Conservation (phyloP, 1,140 invertebrate genomes). For the Episyrphus balteatus region DNA sequence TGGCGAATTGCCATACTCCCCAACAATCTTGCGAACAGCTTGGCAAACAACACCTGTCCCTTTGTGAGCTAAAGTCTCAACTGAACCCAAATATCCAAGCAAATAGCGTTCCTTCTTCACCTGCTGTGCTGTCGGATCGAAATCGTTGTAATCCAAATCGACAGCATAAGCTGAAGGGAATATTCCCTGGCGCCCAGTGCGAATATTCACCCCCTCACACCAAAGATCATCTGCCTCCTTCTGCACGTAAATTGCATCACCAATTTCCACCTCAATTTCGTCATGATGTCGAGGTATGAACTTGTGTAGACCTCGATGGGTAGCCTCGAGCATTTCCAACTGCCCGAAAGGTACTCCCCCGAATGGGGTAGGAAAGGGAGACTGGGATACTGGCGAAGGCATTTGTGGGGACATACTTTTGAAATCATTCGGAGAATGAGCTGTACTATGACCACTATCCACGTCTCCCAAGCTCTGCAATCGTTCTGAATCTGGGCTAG, state of each 20-base stretch:
- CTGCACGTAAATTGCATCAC: conserved; percentile 93
- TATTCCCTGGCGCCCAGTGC: conserved; percentile 85
- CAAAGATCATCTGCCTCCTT: conserved; percentile 94
- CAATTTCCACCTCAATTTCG: conserved; percentile 93
- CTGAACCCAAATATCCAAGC: conserved; percentile 87
- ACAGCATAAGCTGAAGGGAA: conserved; percentile 95
- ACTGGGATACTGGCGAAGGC: conserved; percentile 41
- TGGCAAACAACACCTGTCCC: conserved; percentile 80
- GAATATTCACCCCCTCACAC: conserved; percentile 94
- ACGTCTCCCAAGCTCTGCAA: conserved; percentile 60
- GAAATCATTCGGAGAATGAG: conserved; percentile 73
- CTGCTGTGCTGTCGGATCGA: conserved; percentile 74
- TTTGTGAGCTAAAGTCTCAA: conserved; percentile 90
- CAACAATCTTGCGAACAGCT: conserved; percentile 71
- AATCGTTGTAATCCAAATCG: conserved; percentile 90
- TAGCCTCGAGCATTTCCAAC: conserved; percentile 82
- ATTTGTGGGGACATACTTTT: conserved; percentile 71
- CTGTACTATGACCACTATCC: conserved; percentile 81
- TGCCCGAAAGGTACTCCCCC: conserved; percentile 65
- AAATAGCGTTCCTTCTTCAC: conserved; percentile 81
- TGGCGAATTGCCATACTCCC: conserved; percentile 51
- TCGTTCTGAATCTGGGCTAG: conserved; percentile 72
- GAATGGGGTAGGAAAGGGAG: conserved; percentile 41
- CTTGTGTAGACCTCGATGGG: conserved; percentile 88
- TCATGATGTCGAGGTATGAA: conserved; percentile 90